Evolutionary conservation across 92 coral and sea anemone genomes (phyloP).

Genomic region (Micromussa lordhowensis): DNA sequence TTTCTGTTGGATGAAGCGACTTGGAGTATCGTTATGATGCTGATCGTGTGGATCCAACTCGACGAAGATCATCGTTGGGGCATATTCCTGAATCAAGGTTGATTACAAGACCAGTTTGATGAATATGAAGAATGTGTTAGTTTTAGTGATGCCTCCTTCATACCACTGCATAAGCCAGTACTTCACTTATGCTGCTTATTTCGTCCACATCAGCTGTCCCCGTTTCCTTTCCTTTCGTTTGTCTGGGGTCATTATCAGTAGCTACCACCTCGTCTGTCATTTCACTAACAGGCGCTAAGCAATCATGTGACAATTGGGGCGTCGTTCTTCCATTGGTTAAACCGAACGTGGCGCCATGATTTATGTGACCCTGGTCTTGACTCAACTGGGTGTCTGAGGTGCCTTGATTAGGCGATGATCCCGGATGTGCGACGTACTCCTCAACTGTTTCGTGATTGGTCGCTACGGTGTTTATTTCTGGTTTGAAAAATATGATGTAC

Average conservation of each 20-base stretch:
- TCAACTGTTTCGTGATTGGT: conserved; percentile 6
- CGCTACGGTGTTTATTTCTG: conserved; percentile 63
- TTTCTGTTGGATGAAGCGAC: no score
- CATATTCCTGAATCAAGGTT: background rate
- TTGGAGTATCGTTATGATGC: no score
- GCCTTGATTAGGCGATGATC: conserved; percentile 6
- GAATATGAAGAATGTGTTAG: background rate
- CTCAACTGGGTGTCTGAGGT: conserved; percentile 3
- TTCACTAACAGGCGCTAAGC: background rate
- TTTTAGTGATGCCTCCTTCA: background rate
- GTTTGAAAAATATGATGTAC: conserved; percentile 77
- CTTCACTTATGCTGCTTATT: conserved; percentile 43
- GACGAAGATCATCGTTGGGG: background rate
- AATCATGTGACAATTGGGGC: background rate
- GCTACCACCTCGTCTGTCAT: background rate
- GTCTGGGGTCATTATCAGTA: background rate
- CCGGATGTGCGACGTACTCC: conserved; percentile 12
- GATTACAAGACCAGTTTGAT: background rate
- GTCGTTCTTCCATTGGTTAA: conserved; percentile 10
- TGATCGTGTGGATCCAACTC: no score
- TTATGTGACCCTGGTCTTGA: conserved; percentile 32
- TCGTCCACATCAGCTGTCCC: conserved; percentile 8
- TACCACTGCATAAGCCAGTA: conserved; percentile 19
- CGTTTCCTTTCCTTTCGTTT: background rate
- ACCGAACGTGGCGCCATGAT: conserved; percentile 7